A percentile compares a stretch with the other conserved stretches of the same genome.
phyloP scores from a whole-genome alignment of 2,888 invertebrate genomes.

The Drosophila leonis region DNA sequence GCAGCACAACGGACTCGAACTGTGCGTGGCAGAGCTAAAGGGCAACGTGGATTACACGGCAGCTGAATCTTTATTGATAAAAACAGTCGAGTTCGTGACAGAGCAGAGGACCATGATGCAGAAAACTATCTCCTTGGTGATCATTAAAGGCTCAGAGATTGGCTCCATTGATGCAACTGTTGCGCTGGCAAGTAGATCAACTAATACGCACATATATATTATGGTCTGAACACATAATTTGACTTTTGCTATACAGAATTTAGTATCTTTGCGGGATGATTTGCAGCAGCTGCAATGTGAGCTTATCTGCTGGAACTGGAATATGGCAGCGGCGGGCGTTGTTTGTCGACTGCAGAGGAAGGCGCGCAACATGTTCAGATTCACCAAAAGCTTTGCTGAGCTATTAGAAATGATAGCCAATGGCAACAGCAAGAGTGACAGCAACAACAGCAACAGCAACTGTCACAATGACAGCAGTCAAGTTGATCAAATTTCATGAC shows the following conservation, averaged over 20 bases:
- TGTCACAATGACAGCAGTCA: constrained; percentile 22
- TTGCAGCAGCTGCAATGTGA: constrained; percentile 86
- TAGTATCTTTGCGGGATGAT: constrained; percentile 87
- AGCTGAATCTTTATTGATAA: constrained; percentile 89
- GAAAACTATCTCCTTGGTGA: constrained; percentile 87
- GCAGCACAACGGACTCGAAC: constrained; percentile 80
- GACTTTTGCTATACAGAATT: constrained; percentile 85
- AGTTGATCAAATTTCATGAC: constrained; percentile 41
- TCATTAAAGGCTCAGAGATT: constrained; percentile 90
- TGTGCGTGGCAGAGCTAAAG: constrained; percentile 89
- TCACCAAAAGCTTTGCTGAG: constrained; percentile 69
- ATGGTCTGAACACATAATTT: background rate
- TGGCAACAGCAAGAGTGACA: constrained; percentile 1
- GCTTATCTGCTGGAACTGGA: constrained; percentile 87
- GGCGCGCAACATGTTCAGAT: constrained; percentile 77
- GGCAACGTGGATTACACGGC: constrained; percentile 92
- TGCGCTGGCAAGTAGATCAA: constrained; percentile 86
- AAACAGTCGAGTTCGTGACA: constrained; percentile 91
- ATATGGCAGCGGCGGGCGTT: constrained; percentile 82
- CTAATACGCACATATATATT: background rate
- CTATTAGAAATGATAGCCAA: constrained; percentile 52
- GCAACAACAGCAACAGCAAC: constrained; percentile 14
- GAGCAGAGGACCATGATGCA: constrained; percentile 81
- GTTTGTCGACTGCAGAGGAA: constrained; percentile 78
- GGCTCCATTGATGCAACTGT: constrained; percentile 88